Conservation (phyloP, 2,797 vertebrate genomes). For the Cossypha caffra region DNA sequence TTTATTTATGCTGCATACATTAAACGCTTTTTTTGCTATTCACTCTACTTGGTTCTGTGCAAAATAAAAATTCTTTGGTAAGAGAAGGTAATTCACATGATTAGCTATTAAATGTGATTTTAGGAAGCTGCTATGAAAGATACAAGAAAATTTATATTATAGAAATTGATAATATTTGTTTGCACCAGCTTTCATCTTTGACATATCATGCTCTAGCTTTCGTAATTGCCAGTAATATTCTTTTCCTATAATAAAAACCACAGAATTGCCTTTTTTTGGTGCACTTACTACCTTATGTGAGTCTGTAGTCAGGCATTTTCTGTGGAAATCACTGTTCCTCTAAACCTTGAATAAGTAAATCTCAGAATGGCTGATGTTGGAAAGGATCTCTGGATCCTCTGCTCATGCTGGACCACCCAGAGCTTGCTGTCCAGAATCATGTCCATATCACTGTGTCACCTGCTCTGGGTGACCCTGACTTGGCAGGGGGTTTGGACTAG, state of each 20-base stretch:
- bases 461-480: background rate
- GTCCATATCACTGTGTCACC: no score
- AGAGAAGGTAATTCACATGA: background rate
- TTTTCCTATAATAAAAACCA: background rate
- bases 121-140: background rate
- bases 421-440: background rate
- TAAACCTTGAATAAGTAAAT: background rate
- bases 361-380: background rate
- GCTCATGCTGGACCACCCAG: background rate
- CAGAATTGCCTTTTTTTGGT: background rate
- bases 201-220: background rate
- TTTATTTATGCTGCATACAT: background rate
- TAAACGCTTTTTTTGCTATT: background rate
- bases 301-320: background rate
- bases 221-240: background rate
- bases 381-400: background rate
- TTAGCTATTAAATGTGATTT: background rate
- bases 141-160: background rate
- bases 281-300: background rate
- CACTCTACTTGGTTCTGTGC: background rate
- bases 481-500: background rate
- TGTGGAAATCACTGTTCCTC: background rate
- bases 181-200: background rate
- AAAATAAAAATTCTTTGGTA: background rate
- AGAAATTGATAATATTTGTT: background rate